phyloP scores from a whole-genome alignment of 2,797 vertebrate species.

The Anas bernieri region DNA sequence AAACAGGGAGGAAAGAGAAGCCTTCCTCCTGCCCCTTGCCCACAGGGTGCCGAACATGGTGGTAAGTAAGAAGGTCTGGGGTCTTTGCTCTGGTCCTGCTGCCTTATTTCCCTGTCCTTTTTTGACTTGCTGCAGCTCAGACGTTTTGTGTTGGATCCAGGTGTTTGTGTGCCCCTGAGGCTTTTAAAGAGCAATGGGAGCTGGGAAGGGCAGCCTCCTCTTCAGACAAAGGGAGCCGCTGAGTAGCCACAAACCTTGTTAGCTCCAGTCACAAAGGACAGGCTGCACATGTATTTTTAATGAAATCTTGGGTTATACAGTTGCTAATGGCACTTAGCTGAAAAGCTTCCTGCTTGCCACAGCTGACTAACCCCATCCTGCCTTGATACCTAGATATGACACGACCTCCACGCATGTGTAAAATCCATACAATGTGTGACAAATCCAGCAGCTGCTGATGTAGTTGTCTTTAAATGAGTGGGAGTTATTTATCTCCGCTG shows the following conservation, averaged over 20 bases:
- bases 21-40: not conserved
- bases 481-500: not conserved
- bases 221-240: not conserved
- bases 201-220: not conserved
- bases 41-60: accelerated
- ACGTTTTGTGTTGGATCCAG: not conserved
- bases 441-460: not conserved
- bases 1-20: not conserved
- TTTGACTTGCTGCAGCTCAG: not conserved
- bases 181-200: not conserved
- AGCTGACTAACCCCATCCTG: not conserved
- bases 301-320: not conserved
- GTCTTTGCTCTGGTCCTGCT: not conserved
- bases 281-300: slow-evolving; percentile 1
- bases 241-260: not conserved
- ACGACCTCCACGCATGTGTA: not conserved
- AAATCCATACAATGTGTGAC: not conserved
- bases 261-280: not conserved
- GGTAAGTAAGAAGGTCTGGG: not conserved
- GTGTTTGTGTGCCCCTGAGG: not conserved
- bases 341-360: not conserved
- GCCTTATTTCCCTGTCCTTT: not conserved
- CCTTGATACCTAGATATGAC: not conserved
- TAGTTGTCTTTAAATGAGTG: not conserved
- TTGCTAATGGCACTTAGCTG: not conserved